These are phyloP conservation scores for Euwallacea similis DNA, from an alignment of 1,140 invertebrate genomes.

Conservation along the genomic window DNA sequence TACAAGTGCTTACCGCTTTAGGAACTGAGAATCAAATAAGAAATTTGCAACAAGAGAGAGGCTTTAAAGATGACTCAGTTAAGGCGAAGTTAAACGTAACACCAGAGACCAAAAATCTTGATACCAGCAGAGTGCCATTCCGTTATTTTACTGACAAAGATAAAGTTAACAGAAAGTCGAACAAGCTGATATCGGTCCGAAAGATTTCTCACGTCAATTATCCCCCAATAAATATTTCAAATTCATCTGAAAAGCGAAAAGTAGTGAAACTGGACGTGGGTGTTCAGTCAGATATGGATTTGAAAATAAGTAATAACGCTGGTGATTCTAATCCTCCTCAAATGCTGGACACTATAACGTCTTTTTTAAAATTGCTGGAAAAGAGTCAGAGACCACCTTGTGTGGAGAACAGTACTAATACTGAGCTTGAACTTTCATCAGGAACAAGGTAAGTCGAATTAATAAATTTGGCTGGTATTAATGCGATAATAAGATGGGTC, in stretches of 20 bases:
- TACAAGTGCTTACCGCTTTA: constrained; percentile 61
- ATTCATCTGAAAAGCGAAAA: constrained; percentile 2
- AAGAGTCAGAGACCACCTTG: constrained; percentile 18
- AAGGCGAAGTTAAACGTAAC: constrained; percentile 35
- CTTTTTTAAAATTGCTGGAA: constrained; percentile 40
- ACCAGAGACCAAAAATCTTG: constrained; percentile 1
- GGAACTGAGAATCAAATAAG: constrained; percentile 63
- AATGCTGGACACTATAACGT: constrained; percentile 30
- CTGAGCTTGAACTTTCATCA: constrained; percentile 15
- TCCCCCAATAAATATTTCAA: not conserved
- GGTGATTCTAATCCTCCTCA: not conserved
- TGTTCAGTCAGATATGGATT: constrained; percentile 32
- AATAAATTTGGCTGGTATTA: no score
- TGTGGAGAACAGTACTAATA: constrained; percentile 40
- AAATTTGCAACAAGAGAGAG: constrained; percentile 58
- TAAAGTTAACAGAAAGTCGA: constrained; percentile 12
- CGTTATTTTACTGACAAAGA: constrained; percentile 20
- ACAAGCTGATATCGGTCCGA: not conserved
- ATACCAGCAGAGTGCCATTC: not conserved
- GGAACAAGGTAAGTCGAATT: constrained; percentile 26
- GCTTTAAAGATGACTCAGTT: constrained; percentile 52
- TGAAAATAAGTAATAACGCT: not conserved
- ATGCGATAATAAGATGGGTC: no score
- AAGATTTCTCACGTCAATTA: not conserved
- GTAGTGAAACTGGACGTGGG: constrained; percentile 29